Evolutionary conservation across 2,888 invertebrate species (phyloP).

Genomic region (Polia nebulosa): DNA sequence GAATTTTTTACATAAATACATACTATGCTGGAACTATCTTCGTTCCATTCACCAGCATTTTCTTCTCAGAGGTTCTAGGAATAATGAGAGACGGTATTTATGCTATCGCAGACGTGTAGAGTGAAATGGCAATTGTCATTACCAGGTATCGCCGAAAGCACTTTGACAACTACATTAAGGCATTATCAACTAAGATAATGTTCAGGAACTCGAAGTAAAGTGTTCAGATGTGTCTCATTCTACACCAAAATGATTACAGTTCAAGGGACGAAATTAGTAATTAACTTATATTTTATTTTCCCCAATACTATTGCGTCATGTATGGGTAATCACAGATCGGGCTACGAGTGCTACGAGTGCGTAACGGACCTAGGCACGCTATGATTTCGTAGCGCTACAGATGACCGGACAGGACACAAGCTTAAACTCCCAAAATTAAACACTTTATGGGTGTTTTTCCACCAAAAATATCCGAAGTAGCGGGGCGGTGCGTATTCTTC

Average conservation of each 20-base stretch:
- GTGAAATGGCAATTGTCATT: neutral
- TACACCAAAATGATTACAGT: neutral
- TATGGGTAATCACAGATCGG: neutral
- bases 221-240: neutral
- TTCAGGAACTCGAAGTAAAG: neutral
- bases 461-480: neutral
- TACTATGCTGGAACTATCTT: neutral
- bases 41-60: neutral
- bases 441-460: too few relatives aligned
- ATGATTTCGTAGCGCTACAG: conserved; percentile 16
- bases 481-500: neutral
- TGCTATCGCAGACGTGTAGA: neutral
- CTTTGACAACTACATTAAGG: neutral
- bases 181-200: neutral
- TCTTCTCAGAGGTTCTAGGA: neutral
- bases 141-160: conserved; percentile 20
- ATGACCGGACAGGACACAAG: neutral
- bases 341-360: neutral
- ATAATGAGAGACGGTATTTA: neutral
- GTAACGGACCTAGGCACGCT: conserved; percentile 5
- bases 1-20: neutral
- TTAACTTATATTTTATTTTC: neutral
- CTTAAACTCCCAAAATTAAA: neutral
- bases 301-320: neutral
- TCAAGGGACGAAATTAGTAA: neutral